Evolutionary conservation across 2,888 invertebrate genomes (phyloP).

Genomic region (Acleris literana): DNA sequence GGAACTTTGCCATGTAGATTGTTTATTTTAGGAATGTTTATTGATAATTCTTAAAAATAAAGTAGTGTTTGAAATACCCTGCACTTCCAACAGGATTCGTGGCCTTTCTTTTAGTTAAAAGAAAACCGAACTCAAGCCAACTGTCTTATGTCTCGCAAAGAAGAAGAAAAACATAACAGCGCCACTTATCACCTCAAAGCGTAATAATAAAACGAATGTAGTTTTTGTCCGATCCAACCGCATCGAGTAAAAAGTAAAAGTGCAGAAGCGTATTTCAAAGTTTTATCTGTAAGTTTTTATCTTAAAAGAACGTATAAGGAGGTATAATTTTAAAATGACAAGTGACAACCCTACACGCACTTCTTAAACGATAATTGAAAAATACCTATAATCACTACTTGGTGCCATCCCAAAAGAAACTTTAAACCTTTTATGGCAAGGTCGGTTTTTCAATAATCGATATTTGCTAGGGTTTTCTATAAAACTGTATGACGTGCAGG

Average conservation of each 20-base stretch:
- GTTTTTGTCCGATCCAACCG: not conserved
- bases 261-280: slow-evolving; percentile 8
- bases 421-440: slow-evolving; percentile 38
- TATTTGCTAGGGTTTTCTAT: slow-evolving; percentile 42
- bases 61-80: too few relatives aligned
- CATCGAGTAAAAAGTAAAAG: slow-evolving; percentile 5
- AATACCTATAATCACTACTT: slow-evolving; percentile 48
- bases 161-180: not conserved
- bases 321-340: slow-evolving; percentile 54
- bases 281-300: slow-evolving; percentile 3
- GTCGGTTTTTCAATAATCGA: slow-evolving; percentile 29
- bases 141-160: not conserved
- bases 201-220: not conserved
- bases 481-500: slow-evolving; percentile 50
- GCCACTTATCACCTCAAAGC: not conserved
- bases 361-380: slow-evolving; percentile 49
- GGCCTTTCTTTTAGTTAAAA: too few relatives aligned
- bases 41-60: too few relatives aligned
- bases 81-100: too few relatives aligned
- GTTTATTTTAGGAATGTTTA: too few relatives aligned
- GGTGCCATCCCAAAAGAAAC: slow-evolving; percentile 35
- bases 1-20: too few relatives aligned
- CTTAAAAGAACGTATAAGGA: slow-evolving; percentile 35
- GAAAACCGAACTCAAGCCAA: too few relatives aligned
- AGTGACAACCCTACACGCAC: slow-evolving; percentile 43